Base-by-base conservation (phyloP, 2,888 invertebrate genomes). In the Leptura quadrifasciata region DNA sequence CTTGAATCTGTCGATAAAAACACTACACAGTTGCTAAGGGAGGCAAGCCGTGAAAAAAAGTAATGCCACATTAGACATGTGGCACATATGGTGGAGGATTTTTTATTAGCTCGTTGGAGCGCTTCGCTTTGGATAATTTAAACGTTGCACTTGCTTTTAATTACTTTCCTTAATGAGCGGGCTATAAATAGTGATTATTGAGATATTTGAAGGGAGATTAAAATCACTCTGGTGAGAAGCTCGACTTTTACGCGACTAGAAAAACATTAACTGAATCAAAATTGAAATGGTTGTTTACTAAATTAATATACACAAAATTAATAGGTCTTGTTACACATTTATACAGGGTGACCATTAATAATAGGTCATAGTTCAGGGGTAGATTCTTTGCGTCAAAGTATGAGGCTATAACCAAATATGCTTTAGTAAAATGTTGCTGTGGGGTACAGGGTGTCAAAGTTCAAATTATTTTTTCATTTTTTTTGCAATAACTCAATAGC, bases 1-100 rank as follows among this genome's bases (percentile, higher is more conserved):
- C 70, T 72, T 61, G 72, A 64, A 74, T 76, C 63, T 75, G 76
- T 78, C 78, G 78, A 78, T 78, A 74, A 76, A 78, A 76, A 78
- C 73, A 57, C 64, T 52, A 63, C 55, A 67, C 67, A 52, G 77
- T 78, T 71, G 77, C 75, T 67, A 75, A 74, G 77, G 77, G 77
- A 75, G 54, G 73, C 55, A 65, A 27, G 58, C 63, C 24, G 54
- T 74, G 39, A 27, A 63, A 77, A 73, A 76, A 74, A 69, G 52
- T 52, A 24, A 60, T 74, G 55, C 70, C 70, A 75, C 64, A 74
- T 61, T 20, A 27, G 47, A 71, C 71, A 71, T 77, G 77, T 75
- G 73, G 68, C 70, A 70, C 77, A 77, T 61, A 75, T 74, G 75
- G 70, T 54, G 72, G 55, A 27, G 47, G 17, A 39, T 27, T 64